Base-by-base conservation (phyloP, 2,797 vertebrate genomes). In the Chaunax sp. region DNA sequence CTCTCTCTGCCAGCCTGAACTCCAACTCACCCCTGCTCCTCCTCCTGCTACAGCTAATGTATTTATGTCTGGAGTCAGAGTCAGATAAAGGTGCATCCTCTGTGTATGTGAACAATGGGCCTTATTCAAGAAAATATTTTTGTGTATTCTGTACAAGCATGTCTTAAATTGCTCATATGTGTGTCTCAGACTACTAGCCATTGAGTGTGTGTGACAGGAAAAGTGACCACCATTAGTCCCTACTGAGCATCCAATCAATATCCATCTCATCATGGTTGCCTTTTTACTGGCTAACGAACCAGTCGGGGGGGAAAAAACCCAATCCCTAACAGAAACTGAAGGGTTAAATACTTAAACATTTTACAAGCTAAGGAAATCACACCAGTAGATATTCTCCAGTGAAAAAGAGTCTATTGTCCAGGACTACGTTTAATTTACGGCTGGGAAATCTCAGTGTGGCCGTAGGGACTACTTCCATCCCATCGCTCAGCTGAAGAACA, bases 241-340 rank as follows among this genome's bases (percentile, higher is more conserved):
- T 22, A 51, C 73, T 72, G 53, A 80, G 53, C 65, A 28, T 56
- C 56, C 52, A 53, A 85, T 91, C 89, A 82, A 77, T 87, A 75
- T 64, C 68, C 68, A 68, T 75, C 65, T 70, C 69, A 26, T 69
- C 45, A 22, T 64, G 40, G 26, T 78, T 82, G 82, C 78, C 85
- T 76, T n/a, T 74, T 62, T 71, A 80, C 81, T 65, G 67, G 67
- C 64, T 41, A 62, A 65, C 57, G 69, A 77, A 53, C 41, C 1
- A 35, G 40, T 11, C 7, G 45, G 43, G 53, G 41, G 25, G 43
- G 28, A 57, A 50, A 38, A 54, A 46, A 44, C 6, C 61, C 65
- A 41, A 55, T n/a, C 54, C 58, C 7, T 64, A 40, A 59, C 46
- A 58, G 49, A 49, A 57, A 46, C 35, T 20, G 51, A 70, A 71